These are phyloP conservation scores for Ifrita kowaldi DNA, from an alignment of 2,113 vertebrate genomes.

Conservation along the genomic window DNA sequence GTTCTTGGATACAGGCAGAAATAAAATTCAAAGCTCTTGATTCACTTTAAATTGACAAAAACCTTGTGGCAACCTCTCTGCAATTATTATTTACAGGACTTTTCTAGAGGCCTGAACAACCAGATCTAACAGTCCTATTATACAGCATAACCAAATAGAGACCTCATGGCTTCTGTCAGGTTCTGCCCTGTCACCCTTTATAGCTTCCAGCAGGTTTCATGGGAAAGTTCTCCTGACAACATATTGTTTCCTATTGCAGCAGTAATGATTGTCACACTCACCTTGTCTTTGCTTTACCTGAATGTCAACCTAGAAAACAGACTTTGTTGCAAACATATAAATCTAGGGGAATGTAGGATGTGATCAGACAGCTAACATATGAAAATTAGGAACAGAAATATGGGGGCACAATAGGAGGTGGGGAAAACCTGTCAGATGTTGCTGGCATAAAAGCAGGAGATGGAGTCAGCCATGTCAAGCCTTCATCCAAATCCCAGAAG, in stretches of 20 bases:
- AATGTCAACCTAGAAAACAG: slow-evolving; percentile 10
- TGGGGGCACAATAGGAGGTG: not conserved
- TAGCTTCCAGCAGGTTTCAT: not conserved
- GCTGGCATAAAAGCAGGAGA: not conserved
- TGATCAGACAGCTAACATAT: slow-evolving; percentile 33
- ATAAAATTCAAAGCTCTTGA: not conserved
- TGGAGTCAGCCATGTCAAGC: slow-evolving; percentile 2
- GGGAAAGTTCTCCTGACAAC: not conserved
- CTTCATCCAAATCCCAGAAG: slow-evolving; percentile 27
- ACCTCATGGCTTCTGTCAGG: not conserved
- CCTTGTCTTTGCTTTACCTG: slow-evolving; percentile 25
- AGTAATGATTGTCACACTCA: not conserved
- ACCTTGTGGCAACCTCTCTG: not conserved
- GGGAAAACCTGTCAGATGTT: slow-evolving; percentile 27
- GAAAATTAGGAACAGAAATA: slow-evolving; percentile 33
- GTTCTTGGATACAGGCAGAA: not conserved
- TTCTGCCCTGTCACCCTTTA: not conserved
- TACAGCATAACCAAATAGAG: not conserved
- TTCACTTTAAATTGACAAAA: not conserved
- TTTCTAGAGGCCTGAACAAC: not conserved
- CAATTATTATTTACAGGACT: not conserved
- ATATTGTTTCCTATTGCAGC: not conserved
- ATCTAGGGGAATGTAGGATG: slow-evolving; percentile 8
- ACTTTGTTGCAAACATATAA: slow-evolving; percentile 3
- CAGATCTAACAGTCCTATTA: not conserved